Conservation (phyloP, 2,797 vertebrate genomes). For the Lepus townsendii region DNA sequence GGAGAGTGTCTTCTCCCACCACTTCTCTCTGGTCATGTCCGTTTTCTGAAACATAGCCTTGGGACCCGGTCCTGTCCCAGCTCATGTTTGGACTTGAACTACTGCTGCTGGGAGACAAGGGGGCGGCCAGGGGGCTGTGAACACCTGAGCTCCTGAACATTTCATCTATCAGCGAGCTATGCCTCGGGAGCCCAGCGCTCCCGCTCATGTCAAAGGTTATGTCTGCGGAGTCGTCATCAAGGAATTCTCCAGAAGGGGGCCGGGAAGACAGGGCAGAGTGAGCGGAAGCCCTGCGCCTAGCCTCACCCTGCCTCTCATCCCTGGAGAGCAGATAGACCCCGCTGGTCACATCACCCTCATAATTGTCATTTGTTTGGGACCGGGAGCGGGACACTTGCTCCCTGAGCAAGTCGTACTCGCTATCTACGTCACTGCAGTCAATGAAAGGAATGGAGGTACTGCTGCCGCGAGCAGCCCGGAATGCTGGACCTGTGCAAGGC, state of each 20-base stretch:
- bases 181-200: conserved; percentile 90
- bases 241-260: conserved; percentile 89
- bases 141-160: conserved; percentile 86
- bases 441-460: conserved; percentile 93
- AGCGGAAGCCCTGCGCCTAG: conserved; percentile 89
- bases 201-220: conserved; percentile 88
- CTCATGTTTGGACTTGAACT: conserved; percentile 89
- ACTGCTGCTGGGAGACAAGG: conserved; percentile 88
- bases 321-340: conserved; percentile 87
- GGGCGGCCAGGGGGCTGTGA: conserved; percentile 88
- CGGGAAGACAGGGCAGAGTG: conserved; percentile 87
- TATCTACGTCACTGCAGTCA: conserved; percentile 94
- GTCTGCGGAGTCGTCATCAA: conserved; percentile 88
- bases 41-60: conserved; percentile 91
- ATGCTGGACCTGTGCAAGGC: conserved; percentile 97
- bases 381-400: conserved; percentile 89
- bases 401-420: conserved; percentile 91
- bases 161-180: conserved; percentile 90
- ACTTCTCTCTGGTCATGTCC: conserved; percentile 86
- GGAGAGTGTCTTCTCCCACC: conserved; percentile 84
- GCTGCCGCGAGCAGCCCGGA: conserved; percentile 91
- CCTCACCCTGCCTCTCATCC: conserved; percentile 87
- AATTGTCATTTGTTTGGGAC: conserved; percentile 92
- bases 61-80: conserved; percentile 88
- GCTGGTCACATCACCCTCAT: conserved; percentile 90